A percentile compares a stretch with the other conserved stretches of the same genome.
These are phyloP conservation scores for Ephestia elutella DNA, from an alignment of 1,140 invertebrate genomes.

Conservation along the genomic window DNA sequence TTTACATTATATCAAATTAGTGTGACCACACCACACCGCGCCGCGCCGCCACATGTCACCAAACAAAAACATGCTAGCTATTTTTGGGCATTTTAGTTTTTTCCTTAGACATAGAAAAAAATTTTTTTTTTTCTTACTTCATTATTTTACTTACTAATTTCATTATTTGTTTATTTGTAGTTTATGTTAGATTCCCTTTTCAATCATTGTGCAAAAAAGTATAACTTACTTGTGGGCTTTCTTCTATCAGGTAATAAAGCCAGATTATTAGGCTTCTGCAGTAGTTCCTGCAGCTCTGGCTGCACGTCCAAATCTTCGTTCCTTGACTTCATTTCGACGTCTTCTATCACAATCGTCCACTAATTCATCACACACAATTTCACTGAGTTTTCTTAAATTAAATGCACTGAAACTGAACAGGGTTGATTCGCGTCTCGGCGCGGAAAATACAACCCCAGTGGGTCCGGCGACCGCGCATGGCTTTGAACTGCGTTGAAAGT, in stretches of 20 bases:
- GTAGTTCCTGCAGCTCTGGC: constrained; percentile 53
- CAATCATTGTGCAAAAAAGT: background rate
- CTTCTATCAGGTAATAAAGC: constrained; percentile 28
- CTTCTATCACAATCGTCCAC: constrained; percentile 20
- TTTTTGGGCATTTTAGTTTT: background rate
- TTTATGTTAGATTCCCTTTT: too few species aligned
- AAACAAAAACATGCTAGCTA: background rate
- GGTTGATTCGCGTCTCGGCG: background rate
- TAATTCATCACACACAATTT: constrained; percentile 4
- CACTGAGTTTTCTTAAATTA: background rate
- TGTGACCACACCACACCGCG: background rate
- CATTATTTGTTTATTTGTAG: too few species aligned
- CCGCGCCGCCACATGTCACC: background rate
- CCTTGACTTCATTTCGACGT: constrained; percentile 35
- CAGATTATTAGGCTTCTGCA: constrained; percentile 43
- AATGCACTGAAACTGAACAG: background rate
- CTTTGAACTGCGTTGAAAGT: constrained; percentile 27
- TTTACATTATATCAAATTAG: constrained; percentile 1
- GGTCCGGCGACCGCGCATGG: constrained; percentile 34
- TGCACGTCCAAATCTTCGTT: constrained; percentile 23
- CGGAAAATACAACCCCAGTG: background rate
- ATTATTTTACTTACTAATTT: background rate
- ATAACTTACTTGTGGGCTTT: constrained; percentile 52
- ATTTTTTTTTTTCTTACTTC: background rate
- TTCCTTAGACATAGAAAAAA: background rate